phyloP scores from a whole-genome alignment of 2,797 vertebrate genomes.

The Alauda arvensis region DNA sequence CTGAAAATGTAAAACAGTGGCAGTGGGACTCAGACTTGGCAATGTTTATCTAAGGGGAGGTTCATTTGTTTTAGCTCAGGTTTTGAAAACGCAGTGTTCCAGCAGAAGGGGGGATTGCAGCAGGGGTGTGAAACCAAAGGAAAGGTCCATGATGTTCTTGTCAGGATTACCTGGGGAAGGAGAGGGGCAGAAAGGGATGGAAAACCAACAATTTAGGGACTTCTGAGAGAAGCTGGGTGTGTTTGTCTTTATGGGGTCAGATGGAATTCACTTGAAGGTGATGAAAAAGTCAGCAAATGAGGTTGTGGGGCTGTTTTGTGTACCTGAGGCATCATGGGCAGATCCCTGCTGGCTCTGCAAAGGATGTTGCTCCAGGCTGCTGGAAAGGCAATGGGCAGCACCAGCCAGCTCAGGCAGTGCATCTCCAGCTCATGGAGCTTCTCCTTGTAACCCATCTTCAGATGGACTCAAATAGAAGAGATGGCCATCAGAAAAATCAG shows the following conservation, averaged over 20 bases:
- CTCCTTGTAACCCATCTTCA: neutral
- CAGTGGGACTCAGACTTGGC: neutral
- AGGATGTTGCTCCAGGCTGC: neutral
- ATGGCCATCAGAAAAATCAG: neutral
- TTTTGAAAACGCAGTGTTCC: neutral
- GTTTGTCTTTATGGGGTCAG: neutral
- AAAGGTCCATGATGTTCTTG: neutral
- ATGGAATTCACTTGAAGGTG: neutral
- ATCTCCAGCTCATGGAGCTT: neutral
- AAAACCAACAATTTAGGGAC: neutral
- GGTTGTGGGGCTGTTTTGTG: neutral
- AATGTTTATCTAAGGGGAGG: neutral
- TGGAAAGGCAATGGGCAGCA: neutral
- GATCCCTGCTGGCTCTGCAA: neutral
- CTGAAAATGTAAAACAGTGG: neutral
- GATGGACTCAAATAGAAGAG: neutral
- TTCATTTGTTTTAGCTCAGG: neutral
- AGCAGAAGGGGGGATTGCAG: neutral
- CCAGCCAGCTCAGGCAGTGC: neutral
- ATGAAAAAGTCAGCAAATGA: neutral
- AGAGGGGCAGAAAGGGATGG: neutral
- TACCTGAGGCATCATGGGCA: rapidly evolving
- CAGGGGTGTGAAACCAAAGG: neutral
- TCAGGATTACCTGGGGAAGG: neutral
- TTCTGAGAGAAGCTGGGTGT: neutral